Evolutionary conservation across 2,113 vertebrate species (phyloP).

Genomic region (Lates calcarifer): DNA sequence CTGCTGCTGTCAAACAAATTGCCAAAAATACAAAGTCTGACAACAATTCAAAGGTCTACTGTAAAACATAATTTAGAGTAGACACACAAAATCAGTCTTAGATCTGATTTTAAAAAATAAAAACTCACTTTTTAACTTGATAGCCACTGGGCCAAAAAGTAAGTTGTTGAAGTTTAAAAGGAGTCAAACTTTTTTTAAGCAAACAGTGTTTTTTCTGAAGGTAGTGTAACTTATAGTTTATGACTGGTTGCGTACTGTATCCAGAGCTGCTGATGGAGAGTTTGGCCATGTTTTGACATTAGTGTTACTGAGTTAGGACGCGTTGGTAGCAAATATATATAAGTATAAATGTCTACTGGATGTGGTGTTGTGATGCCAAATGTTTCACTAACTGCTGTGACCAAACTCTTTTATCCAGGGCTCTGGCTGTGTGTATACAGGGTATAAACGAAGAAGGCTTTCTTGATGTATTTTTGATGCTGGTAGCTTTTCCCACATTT

Average conservation of each 20-base stretch:
- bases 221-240: conserved; percentile 54
- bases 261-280: conserved; percentile 39
- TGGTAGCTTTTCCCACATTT: conserved; percentile 78
- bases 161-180: conserved; percentile 18
- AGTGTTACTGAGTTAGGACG: conserved; percentile 35
- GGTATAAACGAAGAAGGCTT: conserved; percentile 71
- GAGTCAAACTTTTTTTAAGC: conserved; percentile 34
- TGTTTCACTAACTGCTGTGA: conserved; percentile 7
- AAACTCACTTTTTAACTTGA: conserved; percentile 19
- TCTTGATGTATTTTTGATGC: conserved; percentile 71
- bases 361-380: conserved; percentile 23
- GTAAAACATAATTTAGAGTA: neutral
- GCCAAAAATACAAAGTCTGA: conserved; percentile 41
- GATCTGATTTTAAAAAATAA: conserved; percentile 38
- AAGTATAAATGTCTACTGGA: conserved; percentile 11
- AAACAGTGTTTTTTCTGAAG: conserved; percentile 53
- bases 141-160: conserved; percentile 50
- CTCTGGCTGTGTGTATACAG: conserved; percentile 74
- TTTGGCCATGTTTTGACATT: conserved; percentile 38
- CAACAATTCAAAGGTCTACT: conserved; percentile 42
- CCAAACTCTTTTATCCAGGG: conserved; percentile 33
- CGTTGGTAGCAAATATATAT: conserved; percentile 36
- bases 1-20: conserved; percentile 62
- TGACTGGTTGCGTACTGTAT: conserved; percentile 56
- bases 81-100: conserved; percentile 19